phyloP scores from a whole-genome alignment of 2,888 invertebrate genomes.

The Colletes collaris region DNA sequence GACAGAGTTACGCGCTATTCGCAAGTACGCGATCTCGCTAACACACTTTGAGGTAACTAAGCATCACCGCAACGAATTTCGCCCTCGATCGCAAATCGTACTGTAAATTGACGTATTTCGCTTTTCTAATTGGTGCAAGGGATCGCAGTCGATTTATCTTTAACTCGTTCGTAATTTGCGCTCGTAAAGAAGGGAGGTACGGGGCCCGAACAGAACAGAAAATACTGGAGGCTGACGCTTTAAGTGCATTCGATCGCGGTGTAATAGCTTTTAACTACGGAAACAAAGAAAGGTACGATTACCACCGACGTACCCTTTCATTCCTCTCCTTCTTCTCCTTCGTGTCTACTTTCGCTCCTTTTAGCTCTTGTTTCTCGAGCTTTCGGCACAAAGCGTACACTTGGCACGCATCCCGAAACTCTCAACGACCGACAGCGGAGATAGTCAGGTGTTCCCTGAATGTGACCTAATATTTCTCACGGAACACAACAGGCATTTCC shows the following conservation, averaged over 20 bases:
- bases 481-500: conserved; percentile 8
- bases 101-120: not conserved
- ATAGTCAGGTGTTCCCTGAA: conserved; percentile 52
- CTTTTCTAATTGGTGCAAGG: not conserved
- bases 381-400: conserved; percentile 55
- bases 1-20: not conserved
- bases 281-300: conserved; percentile 61
- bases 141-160: conserved; percentile 49
- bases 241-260: conserved; percentile 60
- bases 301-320: conserved; percentile 51
- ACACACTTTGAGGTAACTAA: not conserved
- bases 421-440: conserved; percentile 41
- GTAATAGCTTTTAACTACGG: conserved; percentile 63
- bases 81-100: not conserved
- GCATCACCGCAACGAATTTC: not conserved
- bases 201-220: conserved; percentile 30
- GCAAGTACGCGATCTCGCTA: too few species aligned
- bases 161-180: conserved; percentile 46
- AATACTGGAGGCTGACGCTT: conserved; percentile 50
- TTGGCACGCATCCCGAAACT: conserved; percentile 62
- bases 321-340: conserved; percentile 31
- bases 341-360: conserved; percentile 43
- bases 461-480: conserved; percentile 49
- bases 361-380: conserved; percentile 49
- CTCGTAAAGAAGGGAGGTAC: conserved; percentile 23